Base-by-base conservation (phyloP, 2,113 vertebrate genomes). In the Lutjanus erythropterus region DNA sequence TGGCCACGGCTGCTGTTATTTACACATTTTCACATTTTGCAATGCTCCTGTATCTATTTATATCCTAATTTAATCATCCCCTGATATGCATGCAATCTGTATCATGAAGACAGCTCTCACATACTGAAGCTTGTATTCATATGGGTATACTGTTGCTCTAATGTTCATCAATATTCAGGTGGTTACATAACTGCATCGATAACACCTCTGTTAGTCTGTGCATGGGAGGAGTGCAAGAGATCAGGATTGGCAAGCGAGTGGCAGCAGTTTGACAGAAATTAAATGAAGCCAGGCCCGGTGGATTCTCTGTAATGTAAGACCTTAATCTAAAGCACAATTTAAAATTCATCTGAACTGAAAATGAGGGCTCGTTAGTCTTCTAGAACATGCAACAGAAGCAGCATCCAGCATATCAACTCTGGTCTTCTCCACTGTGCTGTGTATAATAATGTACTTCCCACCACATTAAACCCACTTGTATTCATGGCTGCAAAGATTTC, bases 101-200 rank as follows among this genome's bases (percentile, higher is more conserved):
- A 58, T 25, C 15, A 78, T 42, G 33, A 50, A 80, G 39, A 47
- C 75, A 47, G 47, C 66, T 53, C 77, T 41, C n/a, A 71, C 68
- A 42, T 35, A 62, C 69, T 52, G 59, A 78, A 60, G 31, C 19
- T 9, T 61, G 71, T 42, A 78, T 71, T 86, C 75, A 62, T 82
- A 80, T 74, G 83, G 77, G 76, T 47, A 68, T 67, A 42, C 58
- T 70, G 68, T 77, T 67, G 78, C 78, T 82, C 55, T 75, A 64
- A 76, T 80, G 66, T 83, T 87, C 83, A 89, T 89, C 90, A 91
- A 91, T 93, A 91, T 92, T 91, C 90, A 90, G 47, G 58, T 25
- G 44, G 76, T 91, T 93, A 85, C 75, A 78, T 87, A 93, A 93
- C 76, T 47, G 68, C 81, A 85, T 91, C 60, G 55, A 87, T 85